Percentiles rank a stretch among this genome's conserved stretches.
These are phyloP conservation scores for Coelinius sp. DNA, from an alignment of 2,888 invertebrate species.

Conservation along the genomic window DNA sequence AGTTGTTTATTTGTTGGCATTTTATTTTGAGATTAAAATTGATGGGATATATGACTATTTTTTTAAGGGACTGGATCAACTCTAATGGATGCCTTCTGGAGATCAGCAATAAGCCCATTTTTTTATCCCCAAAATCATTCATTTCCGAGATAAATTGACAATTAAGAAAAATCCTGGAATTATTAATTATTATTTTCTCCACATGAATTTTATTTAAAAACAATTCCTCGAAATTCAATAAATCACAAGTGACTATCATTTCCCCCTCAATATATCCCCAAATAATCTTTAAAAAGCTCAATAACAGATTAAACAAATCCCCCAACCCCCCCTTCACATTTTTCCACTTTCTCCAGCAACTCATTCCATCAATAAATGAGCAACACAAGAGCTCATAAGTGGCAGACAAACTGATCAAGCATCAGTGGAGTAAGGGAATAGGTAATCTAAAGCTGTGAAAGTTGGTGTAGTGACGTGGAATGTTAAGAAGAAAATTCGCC, in stretches of 20 bases:
- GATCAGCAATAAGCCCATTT: too few species aligned
- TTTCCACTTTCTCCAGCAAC: too few species aligned
- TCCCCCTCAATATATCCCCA: neutral
- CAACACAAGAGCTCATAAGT: slow-evolving; percentile 70
- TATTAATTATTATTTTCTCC: too few species aligned
- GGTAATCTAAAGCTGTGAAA: slow-evolving; percentile 68
- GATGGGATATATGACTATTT: neutral
- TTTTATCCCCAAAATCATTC: too few species aligned
- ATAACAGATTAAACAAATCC: neutral
- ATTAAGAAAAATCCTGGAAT: too few species aligned
- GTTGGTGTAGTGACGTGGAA: slow-evolving; percentile 51
- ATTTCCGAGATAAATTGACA: too few species aligned
- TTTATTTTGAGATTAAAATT: neutral
- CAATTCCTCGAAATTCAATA: too few species aligned
- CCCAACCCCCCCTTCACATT: neutral
- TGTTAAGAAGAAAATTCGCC: slow-evolving; percentile 36
- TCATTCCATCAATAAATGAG: slow-evolving; percentile 65
- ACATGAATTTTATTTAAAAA: too few species aligned
- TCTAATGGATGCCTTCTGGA: too few species aligned
- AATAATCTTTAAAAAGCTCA: neutral
- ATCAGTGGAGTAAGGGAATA: slow-evolving; percentile 48
- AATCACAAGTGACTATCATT: too few species aligned
- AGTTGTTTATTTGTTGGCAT: neutral
- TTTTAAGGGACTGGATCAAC: too few species aligned
- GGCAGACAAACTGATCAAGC: slow-evolving; percentile 24